Evolutionary conservation across 2,113 vertebrate species (phyloP).

Genomic region (Apteryx mantelli): DNA sequence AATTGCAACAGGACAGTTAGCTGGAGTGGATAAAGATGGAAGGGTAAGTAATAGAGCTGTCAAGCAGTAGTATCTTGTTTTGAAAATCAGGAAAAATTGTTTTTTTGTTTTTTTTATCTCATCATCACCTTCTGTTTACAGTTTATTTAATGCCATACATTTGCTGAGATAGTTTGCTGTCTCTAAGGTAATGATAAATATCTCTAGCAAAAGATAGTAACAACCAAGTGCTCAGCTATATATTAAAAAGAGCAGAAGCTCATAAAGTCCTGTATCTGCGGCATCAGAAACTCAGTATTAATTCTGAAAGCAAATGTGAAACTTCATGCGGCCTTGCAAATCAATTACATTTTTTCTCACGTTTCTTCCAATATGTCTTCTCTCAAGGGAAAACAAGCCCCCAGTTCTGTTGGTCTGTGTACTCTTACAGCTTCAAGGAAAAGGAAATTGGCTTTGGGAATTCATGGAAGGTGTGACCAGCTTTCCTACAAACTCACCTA

Average conservation of each 20-base stretch:
- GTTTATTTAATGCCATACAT: not conserved
- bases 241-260: not conserved
- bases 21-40: conserved; percentile 98
- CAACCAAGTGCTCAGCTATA: not conserved
- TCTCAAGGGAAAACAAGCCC: not conserved
- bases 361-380: not conserved
- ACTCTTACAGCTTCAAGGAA: not conserved
- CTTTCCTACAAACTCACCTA: not conserved
- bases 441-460: not conserved
- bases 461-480: not conserved
- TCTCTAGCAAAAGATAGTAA: not conserved
- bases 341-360: not conserved
- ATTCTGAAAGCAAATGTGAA: not conserved
- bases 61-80: conserved; percentile 52
- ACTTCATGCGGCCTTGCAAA: not conserved
- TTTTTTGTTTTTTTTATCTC: not conserved
- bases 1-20: conserved; percentile 97
- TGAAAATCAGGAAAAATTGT: conserved; percentile 40
- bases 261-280: not conserved
- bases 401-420: not conserved
- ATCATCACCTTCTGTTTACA: not conserved
- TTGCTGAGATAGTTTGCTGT: not conserved
- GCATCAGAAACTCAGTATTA: not conserved
- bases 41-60: conserved; percentile 85
- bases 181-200: not conserved